Conservation (phyloP, 2,888 invertebrate genomes). For the Hydrotaea cyrtoneurina region DNA sequence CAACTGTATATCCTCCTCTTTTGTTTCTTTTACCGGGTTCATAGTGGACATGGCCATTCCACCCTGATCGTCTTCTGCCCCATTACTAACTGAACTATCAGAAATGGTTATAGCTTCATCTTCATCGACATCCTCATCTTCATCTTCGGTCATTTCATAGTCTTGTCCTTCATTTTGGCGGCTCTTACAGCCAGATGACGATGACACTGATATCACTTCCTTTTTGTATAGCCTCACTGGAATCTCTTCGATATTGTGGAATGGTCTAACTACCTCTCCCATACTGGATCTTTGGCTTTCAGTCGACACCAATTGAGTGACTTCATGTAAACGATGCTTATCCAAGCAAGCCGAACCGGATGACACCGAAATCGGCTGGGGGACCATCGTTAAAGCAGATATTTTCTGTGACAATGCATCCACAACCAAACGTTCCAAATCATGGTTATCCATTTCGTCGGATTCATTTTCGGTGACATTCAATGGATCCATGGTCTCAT, state of each 20-base stretch:
- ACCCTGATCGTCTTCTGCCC: conserved; percentile 39
- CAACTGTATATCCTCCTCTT: neutral
- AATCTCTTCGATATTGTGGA: conserved; percentile 67
- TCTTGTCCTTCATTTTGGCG: neutral
- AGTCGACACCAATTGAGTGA: conserved; percentile 63
- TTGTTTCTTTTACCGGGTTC: conserved; percentile 47
- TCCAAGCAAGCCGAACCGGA: conserved; percentile 41
- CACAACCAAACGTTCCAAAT: conserved; percentile 47
- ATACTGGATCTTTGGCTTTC: conserved; percentile 65
- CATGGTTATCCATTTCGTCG: conserved; percentile 27
- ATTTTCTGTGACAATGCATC: conserved; percentile 72
- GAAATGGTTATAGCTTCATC: conserved; percentile 68
- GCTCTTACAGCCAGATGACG: conserved; percentile 11
- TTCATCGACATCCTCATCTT: conserved; percentile 26
- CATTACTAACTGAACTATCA: conserved; percentile 62
- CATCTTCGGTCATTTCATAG: conserved; percentile 70
- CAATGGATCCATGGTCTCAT: conserved; percentile 74
- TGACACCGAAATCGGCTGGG: conserved; percentile 37
- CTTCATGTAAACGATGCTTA: conserved; percentile 30
- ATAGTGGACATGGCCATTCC: conserved; percentile 64
- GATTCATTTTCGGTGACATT: conserved; percentile 32
- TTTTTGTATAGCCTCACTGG: conserved; percentile 20
- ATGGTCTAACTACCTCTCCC: conserved; percentile 68
- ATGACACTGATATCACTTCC: conserved; percentile 23
- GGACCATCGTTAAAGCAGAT: conserved; percentile 69